phyloP scores from a whole-genome alignment of 2,888 invertebrate genomes.

The Drosophila falleni region DNA sequence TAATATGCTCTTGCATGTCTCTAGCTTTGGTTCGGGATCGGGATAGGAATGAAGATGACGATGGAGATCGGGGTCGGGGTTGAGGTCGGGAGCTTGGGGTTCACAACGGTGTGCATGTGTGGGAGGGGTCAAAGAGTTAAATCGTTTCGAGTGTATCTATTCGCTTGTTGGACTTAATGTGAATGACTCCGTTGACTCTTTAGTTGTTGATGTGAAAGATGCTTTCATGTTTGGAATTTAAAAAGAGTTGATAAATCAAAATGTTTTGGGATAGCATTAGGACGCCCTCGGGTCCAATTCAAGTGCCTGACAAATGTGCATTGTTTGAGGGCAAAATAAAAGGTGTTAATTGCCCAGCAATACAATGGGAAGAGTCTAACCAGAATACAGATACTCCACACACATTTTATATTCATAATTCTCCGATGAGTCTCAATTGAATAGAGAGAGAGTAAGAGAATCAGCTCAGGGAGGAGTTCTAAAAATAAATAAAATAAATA shows the following conservation, averaged over 20 bases:
- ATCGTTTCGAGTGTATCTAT: conserved; percentile 72
- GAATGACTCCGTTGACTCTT: conserved; percentile 69
- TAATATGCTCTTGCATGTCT: conserved; percentile 72
- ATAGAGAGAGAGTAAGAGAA: neutral
- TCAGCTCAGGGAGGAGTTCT: conserved; percentile 6
- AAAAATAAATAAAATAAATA: conserved; percentile 33
- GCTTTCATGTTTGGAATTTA: conserved; percentile 73
- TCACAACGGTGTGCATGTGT: conserved; percentile 28
- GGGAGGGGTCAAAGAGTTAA: conserved; percentile 82
- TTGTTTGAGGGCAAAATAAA: conserved; percentile 31
- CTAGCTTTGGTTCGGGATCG: conserved; percentile 11
- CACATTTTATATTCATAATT: conserved; percentile 58
- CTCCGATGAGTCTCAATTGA: neutral
- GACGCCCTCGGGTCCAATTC: conserved; percentile 44
- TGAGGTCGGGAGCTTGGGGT: neutral
- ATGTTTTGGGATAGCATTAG: conserved; percentile 55
- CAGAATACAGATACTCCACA: conserved; percentile 26
- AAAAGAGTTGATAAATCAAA: conserved; percentile 82
- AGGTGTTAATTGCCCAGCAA: conserved; percentile 73
- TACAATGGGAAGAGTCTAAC: conserved; percentile 15
- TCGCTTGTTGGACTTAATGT: conserved; percentile 64
- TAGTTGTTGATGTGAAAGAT: conserved; percentile 64
- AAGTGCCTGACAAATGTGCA: conserved; percentile 66
- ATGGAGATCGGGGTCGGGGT: neutral
- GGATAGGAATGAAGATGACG: conserved; percentile 17